Evolutionary conservation across 2,888 invertebrate genomes (phyloP).

Genomic region (Caradrina kadenii): DNA sequence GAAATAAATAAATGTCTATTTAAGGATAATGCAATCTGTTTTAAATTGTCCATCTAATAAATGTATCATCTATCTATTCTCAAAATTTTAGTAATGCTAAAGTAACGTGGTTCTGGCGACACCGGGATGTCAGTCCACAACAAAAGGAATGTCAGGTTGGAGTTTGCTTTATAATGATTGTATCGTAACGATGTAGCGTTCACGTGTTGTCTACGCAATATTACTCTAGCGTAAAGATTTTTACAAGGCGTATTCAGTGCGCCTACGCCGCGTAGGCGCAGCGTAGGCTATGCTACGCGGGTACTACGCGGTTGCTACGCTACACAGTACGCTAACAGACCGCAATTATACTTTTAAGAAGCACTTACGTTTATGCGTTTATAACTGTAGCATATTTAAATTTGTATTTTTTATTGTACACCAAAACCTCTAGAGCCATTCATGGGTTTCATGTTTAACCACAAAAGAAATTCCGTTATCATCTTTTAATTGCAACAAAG

Average conservation of each 20-base stretch:
- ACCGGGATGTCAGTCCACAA: no score
- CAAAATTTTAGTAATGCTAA: no score
- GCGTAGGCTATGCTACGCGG: conserved; percentile 21
- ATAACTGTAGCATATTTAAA: background rate
- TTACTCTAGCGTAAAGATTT: background rate
- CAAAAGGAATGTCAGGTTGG: no score
- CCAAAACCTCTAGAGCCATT: background rate
- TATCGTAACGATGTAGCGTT: background rate
- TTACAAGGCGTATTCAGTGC: background rate
- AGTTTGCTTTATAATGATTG: no score
- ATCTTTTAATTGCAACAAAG: no score
- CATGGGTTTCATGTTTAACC: background rate
- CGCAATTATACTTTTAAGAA: background rate
- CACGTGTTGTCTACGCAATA: background rate
- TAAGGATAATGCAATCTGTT: no score
- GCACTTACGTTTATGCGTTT: background rate
- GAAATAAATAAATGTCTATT: no score
- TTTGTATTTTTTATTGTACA: background rate
- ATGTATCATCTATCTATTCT: no score
- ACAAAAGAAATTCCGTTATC: no score
- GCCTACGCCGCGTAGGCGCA: background rate
- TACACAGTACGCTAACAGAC: background rate
- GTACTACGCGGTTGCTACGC: conserved; percentile 3
- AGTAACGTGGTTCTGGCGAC: no score
- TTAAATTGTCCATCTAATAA: no score